Evolutionary conservation across 30 jellyfish, hydroid and myxozoan species (phyloP), one percentile per base, ranked within the genome.

Genomic region (Calvadosia cruxmelitensis): DNA sequence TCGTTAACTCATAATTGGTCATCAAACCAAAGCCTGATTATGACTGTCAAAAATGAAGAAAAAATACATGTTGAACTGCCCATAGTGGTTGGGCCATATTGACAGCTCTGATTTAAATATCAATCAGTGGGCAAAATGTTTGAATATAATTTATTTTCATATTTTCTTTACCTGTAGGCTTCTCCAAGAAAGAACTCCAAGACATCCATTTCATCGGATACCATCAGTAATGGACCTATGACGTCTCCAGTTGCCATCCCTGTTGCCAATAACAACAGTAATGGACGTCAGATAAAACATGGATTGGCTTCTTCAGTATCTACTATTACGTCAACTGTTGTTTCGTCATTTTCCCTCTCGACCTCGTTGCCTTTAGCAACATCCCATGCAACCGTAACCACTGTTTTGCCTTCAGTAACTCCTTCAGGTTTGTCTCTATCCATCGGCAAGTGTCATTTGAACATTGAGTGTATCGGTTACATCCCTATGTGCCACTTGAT

Each of bases 151-250:
- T 13, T 28, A 13, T n/a, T 53, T 5, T 53, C 7, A 5, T 27
- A 3, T 10, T n/a, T 53, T 53, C 12, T 53, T 13, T 24, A 53
- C 5, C 25, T 24, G 12, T 53, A 53, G 69, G 28, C 25, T 13
- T 53, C 69, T 5, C 69, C 84, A 57, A 52, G 79, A 26, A 73
- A 73, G 63, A 73, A 73, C 48, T 49, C 64, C 31, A 73, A 73
- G 33, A 30, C 49, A 13, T 73, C 84, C 25, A 25, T 74, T 3
- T 57, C 79, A 29, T 26, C 67, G 7, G 33, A 32, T 67, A 33
- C 3, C 27, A 53, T 28, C 28, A 53, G 31, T 12, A n/a, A n/a
- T 53, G 26, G 31, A 53, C 69, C 31, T 12, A 26, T 50, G 33
- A 20, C 73, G 36, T 23, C 33, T 26, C 32, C 33, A 20, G 13